Percentiles rank a stretch among this genome's conserved stretches.
Conservation (phyloP, 2,888 invertebrate species). For the Patella ulyssiponensis region DNA sequence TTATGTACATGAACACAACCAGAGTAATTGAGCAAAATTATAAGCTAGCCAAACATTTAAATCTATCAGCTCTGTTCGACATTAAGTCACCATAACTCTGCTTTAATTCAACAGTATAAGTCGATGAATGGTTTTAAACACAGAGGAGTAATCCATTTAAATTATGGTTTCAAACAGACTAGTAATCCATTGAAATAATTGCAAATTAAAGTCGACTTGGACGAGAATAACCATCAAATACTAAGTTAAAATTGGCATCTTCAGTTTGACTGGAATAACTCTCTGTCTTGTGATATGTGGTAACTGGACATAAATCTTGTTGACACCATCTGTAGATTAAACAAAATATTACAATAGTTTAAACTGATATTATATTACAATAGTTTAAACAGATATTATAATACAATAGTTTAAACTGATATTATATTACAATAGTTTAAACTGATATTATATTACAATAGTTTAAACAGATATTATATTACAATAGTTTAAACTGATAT, state of each 20-base stretch:
- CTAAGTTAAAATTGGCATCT: slow-evolving; percentile 42
- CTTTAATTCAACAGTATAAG: no score
- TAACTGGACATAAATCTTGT: slow-evolving; percentile 47
- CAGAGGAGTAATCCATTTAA: no score
- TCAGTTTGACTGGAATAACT: slow-evolving; percentile 34
- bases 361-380: no score
- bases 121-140: no score
- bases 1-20: no score
- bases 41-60: no score
- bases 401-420: no score
- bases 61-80: no score
- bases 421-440: neutral
- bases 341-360: neutral
- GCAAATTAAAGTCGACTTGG: slow-evolving; percentile 27
- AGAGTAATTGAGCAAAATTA: no score
- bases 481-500: no score
- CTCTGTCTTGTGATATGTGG: slow-evolving; percentile 30
- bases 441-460: neutral
- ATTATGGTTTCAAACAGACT: no score
- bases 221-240: slow-evolving; percentile 50
- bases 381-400: neutral
- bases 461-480: slow-evolving; percentile 9
- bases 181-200: neutral
- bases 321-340: slow-evolving; percentile 53
- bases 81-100: no score